Percentiles rank a stretch among this genome's conserved stretches.
phyloP scores from a whole-genome alignment of 2,888 invertebrate genomes.

The Phalangium opilio region DNA sequence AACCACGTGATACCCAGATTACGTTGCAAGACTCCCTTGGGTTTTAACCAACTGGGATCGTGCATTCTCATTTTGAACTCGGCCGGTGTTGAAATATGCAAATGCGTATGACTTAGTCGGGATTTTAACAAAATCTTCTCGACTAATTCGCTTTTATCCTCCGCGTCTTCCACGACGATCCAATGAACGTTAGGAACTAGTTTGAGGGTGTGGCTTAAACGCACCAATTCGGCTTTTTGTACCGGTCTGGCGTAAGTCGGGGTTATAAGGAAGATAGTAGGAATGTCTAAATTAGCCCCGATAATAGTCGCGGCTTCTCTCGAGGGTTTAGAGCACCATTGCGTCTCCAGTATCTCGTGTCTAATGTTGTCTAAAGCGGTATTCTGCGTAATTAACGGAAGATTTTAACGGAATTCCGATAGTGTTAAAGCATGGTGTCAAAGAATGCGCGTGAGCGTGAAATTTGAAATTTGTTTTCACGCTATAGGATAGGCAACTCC shows the following conservation, averaged over 20 bases:
- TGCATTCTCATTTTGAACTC: constrained; percentile 49
- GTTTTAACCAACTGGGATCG: constrained; percentile 57
- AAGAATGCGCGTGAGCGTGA: too few species aligned
- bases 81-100: constrained; percentile 52
- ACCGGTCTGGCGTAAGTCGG: neutral
- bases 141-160: constrained; percentile 51
- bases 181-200: constrained; percentile 70
- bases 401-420: too few species aligned
- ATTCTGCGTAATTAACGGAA: too few species aligned
- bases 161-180: constrained; percentile 81
- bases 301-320: too few species aligned
- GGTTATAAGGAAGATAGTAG: neutral
- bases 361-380: too few species aligned
- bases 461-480: too few species aligned
- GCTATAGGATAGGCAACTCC: too few species aligned
- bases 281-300: neutral
- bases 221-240: neutral
- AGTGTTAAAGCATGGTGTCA: too few species aligned
- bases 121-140: constrained; percentile 51
- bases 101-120: constrained; percentile 46
- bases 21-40: constrained; percentile 79
- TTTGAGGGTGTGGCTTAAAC: neutral
- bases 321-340: too few species aligned
- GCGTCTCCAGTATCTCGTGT: too few species aligned
- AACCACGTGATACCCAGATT: constrained; percentile 38